Evolutionary conservation across 2,797 vertebrate genomes (phyloP).

Genomic region (Mormyrus proboscirostris): DNA sequence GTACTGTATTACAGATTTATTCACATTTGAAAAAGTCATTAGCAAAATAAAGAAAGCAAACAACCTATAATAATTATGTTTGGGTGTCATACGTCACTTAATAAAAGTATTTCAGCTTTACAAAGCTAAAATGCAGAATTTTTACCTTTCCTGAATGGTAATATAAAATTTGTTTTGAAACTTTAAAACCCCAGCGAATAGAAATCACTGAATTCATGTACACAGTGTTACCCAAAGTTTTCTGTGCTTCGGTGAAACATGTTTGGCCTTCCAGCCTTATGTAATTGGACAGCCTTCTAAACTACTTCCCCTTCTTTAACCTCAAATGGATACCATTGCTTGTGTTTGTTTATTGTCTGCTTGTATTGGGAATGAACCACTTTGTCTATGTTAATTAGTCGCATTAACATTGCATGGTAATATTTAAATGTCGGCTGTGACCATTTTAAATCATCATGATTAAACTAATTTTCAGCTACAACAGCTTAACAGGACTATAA

Average conservation of each 20-base stretch:
- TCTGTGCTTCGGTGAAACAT: neutral
- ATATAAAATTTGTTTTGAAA: neutral
- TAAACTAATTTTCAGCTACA: neutral
- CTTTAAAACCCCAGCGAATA: neutral
- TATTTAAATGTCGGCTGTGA: neutral
- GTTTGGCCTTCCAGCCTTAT: neutral
- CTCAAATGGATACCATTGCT: neutral
- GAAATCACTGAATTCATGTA: neutral
- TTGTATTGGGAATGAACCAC: neutral
- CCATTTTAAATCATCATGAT: neutral
- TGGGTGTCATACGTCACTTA: neutral
- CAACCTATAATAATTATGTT: neutral
- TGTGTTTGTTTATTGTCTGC: neutral
- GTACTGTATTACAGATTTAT: neutral
- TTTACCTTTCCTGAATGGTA: neutral
- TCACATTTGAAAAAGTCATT: neutral
- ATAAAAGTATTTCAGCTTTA: neutral
- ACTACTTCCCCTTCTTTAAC: neutral
- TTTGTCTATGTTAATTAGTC: neutral
- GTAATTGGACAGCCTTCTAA: neutral
- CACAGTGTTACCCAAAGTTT: neutral
- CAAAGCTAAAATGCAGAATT: neutral
- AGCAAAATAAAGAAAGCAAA: neutral
- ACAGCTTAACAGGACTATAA: neutral
- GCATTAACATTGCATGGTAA: too few relatives aligned